phyloP scores from a whole-genome alignment of 2,113 vertebrate species.

The Phalacrocorax carbo region DNA sequence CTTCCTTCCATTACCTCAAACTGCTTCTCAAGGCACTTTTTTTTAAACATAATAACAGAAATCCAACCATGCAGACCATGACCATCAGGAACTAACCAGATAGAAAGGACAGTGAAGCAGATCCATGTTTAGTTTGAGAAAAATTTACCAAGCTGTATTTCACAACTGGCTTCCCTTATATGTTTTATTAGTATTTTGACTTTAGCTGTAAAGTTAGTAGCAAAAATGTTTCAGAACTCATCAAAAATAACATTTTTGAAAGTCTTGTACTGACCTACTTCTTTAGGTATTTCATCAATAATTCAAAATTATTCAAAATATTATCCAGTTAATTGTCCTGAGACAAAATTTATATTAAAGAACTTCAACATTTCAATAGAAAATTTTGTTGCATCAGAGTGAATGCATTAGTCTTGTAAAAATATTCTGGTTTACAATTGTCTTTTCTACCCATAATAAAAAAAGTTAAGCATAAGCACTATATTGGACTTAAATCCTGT shows the following conservation, averaged over 20 bases:
- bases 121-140: neutral
- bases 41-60: neutral
- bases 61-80: neutral
- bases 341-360: neutral
- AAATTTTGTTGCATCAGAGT: neutral
- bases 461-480: neutral
- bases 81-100: neutral
- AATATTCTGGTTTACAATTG: neutral
- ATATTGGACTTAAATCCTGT: neutral
- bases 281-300: neutral
- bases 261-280: neutral
- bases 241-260: neutral
- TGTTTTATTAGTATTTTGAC: neutral
- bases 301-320: neutral
- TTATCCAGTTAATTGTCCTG: neutral
- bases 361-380: neutral
- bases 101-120: neutral
- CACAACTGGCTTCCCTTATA: neutral
- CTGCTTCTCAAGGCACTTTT: neutral
- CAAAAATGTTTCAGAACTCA: neutral
- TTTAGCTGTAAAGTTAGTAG: neutral
- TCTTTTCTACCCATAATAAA: neutral
- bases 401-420: neutral
- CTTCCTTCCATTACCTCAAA: neutral
- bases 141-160: neutral